phyloP scores from a whole-genome alignment of 2,888 invertebrate genomes.

The Chrysomela aeneicollis region DNA sequence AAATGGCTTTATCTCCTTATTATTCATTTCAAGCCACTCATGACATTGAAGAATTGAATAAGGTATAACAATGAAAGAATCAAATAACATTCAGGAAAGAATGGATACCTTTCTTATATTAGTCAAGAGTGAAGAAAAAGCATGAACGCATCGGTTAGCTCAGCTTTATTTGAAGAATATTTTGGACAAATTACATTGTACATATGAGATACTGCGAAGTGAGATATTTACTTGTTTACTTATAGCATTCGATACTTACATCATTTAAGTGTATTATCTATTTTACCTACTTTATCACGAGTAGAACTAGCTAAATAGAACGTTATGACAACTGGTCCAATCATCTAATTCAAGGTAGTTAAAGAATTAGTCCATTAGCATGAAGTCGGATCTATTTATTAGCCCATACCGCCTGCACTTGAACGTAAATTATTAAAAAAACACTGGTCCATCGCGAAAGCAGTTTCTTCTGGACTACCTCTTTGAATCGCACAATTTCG shows the following conservation, averaged over 20 bases:
- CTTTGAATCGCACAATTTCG: constrained; percentile 34
- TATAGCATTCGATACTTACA: background rate
- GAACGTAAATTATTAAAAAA: constrained; percentile 4
- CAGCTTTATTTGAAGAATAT: too few species aligned
- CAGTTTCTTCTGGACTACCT: constrained; percentile 34
- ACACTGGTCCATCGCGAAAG: constrained; percentile 37
- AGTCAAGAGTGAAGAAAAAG: too few species aligned
- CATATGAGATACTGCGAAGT: background rate
- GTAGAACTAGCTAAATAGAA: background rate
- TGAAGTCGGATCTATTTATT: background rate
- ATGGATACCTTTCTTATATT: too few species aligned
- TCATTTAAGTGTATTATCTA: background rate
- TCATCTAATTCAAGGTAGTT: background rate
- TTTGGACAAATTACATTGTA: too few species aligned
- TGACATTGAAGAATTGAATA: too few species aligned
- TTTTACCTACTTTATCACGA: background rate
- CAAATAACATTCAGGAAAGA: too few species aligned
- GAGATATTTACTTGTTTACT: background rate
- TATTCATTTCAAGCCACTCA: too few species aligned
- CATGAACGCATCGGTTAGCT: too few species aligned
- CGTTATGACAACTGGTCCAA: background rate
- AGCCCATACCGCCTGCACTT: background rate
- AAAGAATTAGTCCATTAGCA: background rate
- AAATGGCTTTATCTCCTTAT: too few species aligned
- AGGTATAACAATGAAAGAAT: too few species aligned